Percentiles rank a stretch among this genome's conserved stretches.
Conservation (phyloP, 2,797 vertebrate species). For the Paratrypauchen microcephalus region DNA sequence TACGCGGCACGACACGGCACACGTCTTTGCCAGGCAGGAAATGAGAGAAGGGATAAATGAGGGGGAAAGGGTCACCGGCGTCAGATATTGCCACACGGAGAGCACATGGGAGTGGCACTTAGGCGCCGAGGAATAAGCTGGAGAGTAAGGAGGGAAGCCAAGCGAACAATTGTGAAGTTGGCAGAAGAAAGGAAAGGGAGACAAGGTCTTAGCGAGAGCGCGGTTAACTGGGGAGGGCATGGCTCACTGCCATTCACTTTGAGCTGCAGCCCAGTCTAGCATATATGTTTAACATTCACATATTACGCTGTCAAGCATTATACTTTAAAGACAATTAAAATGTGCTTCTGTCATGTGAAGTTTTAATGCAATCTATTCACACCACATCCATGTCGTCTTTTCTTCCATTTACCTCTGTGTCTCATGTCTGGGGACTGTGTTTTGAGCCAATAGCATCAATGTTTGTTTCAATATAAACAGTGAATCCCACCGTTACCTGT, state of each 20-base stretch:
- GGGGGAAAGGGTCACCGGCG: constrained; percentile 63
- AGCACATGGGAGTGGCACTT: constrained; percentile 56
- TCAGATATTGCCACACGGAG: constrained; percentile 59
- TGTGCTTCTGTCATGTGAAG: neutral
- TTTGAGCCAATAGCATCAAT: too few relatives aligned
- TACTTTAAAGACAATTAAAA: constrained; percentile 1
- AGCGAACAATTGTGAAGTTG: constrained; percentile 43
- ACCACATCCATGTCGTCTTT: neutral
- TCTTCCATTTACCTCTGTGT: neutral
- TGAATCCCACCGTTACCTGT: neutral
- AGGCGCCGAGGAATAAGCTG: constrained; percentile 36
- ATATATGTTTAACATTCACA: constrained; percentile 23
- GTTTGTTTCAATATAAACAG: neutral
- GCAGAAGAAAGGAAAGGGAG: constrained; percentile 16
- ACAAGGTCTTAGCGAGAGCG: constrained; percentile 57
- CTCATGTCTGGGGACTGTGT: too few relatives aligned
- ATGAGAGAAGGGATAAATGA: constrained; percentile 64
- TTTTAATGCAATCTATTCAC: neutral
- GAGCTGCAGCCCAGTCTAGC: constrained; percentile 34
- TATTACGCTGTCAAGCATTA: constrained; percentile 1
- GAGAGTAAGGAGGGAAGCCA: constrained; percentile 45
- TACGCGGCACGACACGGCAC: constrained; percentile 35
- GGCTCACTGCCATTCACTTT: constrained; percentile 53
- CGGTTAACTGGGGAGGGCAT: constrained; percentile 57
- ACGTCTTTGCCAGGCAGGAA: constrained; percentile 53